These are phyloP conservation scores for Botrylloides violaceus DNA, from an alignment of 23 tunicate species.

Conservation along the genomic window DNA sequence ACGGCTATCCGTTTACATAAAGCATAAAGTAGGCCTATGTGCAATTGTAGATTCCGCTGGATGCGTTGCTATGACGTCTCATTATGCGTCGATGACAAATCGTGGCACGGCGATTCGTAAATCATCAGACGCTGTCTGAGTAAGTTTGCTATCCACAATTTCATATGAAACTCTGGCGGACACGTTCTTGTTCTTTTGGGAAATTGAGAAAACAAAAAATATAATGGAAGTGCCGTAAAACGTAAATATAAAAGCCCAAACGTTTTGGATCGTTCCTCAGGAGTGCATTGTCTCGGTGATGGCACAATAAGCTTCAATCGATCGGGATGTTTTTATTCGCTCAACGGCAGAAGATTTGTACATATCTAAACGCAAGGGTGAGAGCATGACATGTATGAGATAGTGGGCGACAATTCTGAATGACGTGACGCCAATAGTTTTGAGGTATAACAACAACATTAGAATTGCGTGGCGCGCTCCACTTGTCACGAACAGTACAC, in stretches of 20 bases:
- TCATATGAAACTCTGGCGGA: neutral
- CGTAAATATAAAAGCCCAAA: neutral
- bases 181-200: neutral
- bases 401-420: neutral
- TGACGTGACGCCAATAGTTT: neutral
- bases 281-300: neutral
- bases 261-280: neutral
- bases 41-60: neutral
- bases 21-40: no score
- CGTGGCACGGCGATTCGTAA: neutral
- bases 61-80: neutral
- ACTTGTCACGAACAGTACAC: neutral
- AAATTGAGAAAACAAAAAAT: conserved; percentile 1
- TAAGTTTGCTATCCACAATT: no score
- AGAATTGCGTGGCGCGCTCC: neutral
- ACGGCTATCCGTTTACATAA: no score
- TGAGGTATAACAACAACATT: neutral
- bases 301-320: neutral
- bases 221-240: neutral
- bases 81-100: neutral
- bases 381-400: neutral
- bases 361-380: neutral
- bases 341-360: neutral
- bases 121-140: no score
- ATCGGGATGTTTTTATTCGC: neutral